Evolutionary conservation across 2,888 invertebrate species (phyloP), one percentile per base, ranked within the genome.

Genomic region (Ceriagrion tenellum): DNA sequence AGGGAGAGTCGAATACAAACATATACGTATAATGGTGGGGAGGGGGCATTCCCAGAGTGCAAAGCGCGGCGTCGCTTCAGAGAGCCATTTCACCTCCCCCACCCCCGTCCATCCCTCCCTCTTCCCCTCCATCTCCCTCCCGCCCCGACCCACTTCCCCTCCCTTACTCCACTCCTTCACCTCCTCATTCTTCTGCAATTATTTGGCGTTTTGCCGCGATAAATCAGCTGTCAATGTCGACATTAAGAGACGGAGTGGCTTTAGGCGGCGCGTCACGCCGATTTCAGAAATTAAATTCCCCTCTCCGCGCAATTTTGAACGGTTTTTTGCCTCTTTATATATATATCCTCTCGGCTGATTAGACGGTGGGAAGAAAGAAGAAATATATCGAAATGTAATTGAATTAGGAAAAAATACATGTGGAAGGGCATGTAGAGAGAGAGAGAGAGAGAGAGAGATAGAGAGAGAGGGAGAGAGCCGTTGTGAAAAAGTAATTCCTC

Each of bases 131-230:
- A 12, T 35, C 91, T 16, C 30, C 35, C 56, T 23, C 55, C 13
- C n/a, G n/a, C n/a, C n/a, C 16, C 55, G 47, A 55, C 23, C 88
- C 6, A 6, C 88, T 0, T 40, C 47, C 47, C 18, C 26, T 47
- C 26, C 20, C 55, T 55, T 56, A n/a, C n/a, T 20, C 35, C 35
- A 23, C 63, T 35, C 63, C 91, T 23, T 30, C 59, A 59, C 20
- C 59, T 18, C 56, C 59, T 13, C 40, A 18, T 63, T 74, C 47
- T 93, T n/a, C 69, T 74, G 69, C 93, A 93, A 93, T 93, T 93
- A 93, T 93, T 69, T 69, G 63, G 93, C 69, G 93, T 93, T 93
- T 93, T 93, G 69, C 69, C 93, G 93, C 93, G 93, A 93, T 93
- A 93, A 93, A 93, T 93, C 93, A 93, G 40, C 69, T 93, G 93